These are phyloP conservation scores for Neolamprologus ventralis DNA, from an alignment of 2,113 vertebrate genomes.

Conservation along the genomic window DNA sequence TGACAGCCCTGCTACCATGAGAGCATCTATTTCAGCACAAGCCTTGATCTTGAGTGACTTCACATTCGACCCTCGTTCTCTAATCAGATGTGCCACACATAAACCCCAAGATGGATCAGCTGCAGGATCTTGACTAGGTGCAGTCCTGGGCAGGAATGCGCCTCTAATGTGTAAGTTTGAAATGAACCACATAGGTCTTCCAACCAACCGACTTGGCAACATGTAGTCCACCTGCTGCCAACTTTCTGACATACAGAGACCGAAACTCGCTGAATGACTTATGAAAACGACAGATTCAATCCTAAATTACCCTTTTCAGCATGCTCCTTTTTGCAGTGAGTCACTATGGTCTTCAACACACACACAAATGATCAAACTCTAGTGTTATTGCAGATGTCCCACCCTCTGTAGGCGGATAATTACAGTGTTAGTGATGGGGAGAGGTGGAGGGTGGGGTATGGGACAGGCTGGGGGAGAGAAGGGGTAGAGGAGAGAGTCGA, in stretches of 20 bases:
- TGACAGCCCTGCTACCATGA: conserved; percentile 49
- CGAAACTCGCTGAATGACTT: background rate
- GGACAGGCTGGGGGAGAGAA: conserved; percentile 1
- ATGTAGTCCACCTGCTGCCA: conserved; percentile 5
- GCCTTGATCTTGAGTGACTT: conserved; percentile 54
- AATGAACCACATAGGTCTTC: background rate
- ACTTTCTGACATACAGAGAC: background rate
- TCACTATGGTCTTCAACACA: conserved; percentile 12
- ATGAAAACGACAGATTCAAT: background rate
- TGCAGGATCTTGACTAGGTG: background rate
- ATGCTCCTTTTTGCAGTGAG: background rate
- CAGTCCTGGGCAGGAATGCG: background rate
- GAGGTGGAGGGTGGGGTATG: conserved; percentile 36
- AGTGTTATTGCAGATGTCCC: conserved; percentile 61
- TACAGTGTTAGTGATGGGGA: conserved; percentile 64
- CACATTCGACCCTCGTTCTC: conserved; percentile 1
- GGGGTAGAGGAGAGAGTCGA: background rate
- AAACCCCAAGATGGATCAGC: conserved; percentile 20
- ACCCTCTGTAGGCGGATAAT: conserved; percentile 62
- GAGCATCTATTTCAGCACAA: conserved; percentile 46
- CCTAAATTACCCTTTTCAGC: background rate
- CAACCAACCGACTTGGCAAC: background rate
- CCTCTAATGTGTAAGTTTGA: background rate
- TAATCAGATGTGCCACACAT: conserved; percentile 43
- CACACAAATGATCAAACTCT: conserved; percentile 33